A percentile compares a stretch with the other conserved stretches of the same genome.
Evolutionary conservation across 2,797 vertebrate species (phyloP).

Genomic region (Tachyglossus aculeatus): DNA sequence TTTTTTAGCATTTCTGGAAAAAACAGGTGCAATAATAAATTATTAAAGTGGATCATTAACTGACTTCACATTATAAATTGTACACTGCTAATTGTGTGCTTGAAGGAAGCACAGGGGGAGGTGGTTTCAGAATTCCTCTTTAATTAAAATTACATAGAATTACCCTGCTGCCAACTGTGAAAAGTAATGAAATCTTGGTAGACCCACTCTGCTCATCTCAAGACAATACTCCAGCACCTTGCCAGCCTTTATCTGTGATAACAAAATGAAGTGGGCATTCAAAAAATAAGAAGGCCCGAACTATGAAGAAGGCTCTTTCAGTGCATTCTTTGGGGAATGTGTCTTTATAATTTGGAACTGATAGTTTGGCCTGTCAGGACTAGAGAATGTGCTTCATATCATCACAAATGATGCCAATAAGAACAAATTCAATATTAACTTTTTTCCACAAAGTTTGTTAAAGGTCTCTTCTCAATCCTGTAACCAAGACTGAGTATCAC

Average conservation of each 20-base stretch:
- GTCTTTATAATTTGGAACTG: slow-evolving; percentile 19
- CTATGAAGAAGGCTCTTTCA: slow-evolving; percentile 11
- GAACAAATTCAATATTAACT: slow-evolving; percentile 20
- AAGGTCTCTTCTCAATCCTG: background rate
- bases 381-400: slow-evolving; percentile 32
- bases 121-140: slow-evolving; percentile 79
- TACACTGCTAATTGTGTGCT: slow-evolving; percentile 81
- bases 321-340: background rate
- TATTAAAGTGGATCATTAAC: slow-evolving; percentile 78
- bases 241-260: slow-evolving; percentile 24
- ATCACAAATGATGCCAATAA: slow-evolving; percentile 11
- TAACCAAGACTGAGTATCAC: background rate
- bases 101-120: slow-evolving; percentile 77
- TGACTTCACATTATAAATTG: slow-evolving; percentile 78
- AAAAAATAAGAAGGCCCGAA: slow-evolving; percentile 21
- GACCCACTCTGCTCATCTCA: slow-evolving; percentile 67
- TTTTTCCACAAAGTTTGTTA: background rate
- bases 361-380: slow-evolving; percentile 5
- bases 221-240: slow-evolving; percentile 58
- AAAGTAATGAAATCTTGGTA: slow-evolving; percentile 75
- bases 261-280: background rate
- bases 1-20: slow-evolving; percentile 36
- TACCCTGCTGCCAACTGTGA: slow-evolving; percentile 78
- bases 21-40: slow-evolving; percentile 75
- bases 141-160: slow-evolving; percentile 87